Evolutionary conservation across 1,140 invertebrate species (phyloP), one percentile per base, ranked within the genome.

Genomic region (Apis dorsata): DNA sequence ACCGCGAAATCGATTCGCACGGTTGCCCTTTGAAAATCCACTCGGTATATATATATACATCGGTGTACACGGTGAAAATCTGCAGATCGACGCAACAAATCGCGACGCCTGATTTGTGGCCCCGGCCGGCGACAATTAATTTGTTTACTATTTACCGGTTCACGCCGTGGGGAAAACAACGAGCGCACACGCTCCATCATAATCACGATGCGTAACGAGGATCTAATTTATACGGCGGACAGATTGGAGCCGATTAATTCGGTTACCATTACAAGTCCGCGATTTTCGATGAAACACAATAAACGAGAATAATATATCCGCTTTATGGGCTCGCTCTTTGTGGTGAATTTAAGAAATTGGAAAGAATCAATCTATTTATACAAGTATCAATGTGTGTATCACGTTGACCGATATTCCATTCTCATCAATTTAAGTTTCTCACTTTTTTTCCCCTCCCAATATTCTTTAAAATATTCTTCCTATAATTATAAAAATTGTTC

Each of bases 121-220:
- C 60, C 59, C 81, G 44, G 70, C 55, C 81, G 76, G 76, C 76
- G 75, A 76, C 86, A 85, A 90, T 92, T 92, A 91, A 92, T 91
- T 92, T 91, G 90, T 92, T 93, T 91, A 91, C 89, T 90, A 89
- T 91, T 91, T 90, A 90, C 68, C 59, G 70, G 63, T 44, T 44
- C 51, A 55, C 74, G 73, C 4, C 62, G 17, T 55, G 28, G 74
- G 72, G 60, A 76, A 71, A 17, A 24, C 21, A 17, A 24, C 28
- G 55, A 66, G 63, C 34, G 60, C 63, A 44, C 57, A 74, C 80
- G 75, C 70, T 57, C 71, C 60, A 83, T 66, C 63, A 60, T 78
- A 73, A 69, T 70, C 77, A 15, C 34, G n/a, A 71, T 59, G 75
- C 81, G 80, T 82, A 69, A 73, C 81, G 75, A 79, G 51, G 49